Percentiles rank a stretch among this genome's conserved stretches.
Evolutionary conservation across 2,797 vertebrate species (phyloP).

Genomic region (Diglossa cyanea): DNA sequence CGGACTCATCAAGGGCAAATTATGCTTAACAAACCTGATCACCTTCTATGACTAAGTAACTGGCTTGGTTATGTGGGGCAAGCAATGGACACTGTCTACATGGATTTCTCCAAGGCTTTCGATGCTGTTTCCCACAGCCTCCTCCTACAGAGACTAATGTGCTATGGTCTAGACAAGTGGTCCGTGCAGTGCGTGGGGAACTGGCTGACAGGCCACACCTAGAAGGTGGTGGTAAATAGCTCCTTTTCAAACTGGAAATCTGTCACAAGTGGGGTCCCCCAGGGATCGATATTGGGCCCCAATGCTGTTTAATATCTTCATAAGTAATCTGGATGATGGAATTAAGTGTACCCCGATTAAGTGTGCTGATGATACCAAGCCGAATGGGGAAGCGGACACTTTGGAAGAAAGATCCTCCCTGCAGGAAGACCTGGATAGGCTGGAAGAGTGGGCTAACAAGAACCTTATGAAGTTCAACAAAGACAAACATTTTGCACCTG

Average conservation of each 20-base stretch:
- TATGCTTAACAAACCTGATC: not conserved
- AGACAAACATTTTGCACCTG: not conserved
- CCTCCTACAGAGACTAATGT: not conserved
- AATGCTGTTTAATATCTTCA: not conserved
- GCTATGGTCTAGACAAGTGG: not conserved
- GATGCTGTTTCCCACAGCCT: not conserved
- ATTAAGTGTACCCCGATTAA: not conserved
- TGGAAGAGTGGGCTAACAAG: not conserved
- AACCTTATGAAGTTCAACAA: not conserved
- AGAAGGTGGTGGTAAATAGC: not conserved
- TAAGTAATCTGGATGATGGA: not conserved
- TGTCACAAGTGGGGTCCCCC: not conserved
- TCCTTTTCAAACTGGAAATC: not conserved
- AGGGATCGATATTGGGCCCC: not conserved
- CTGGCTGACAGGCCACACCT: not conserved
- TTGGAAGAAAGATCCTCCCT: not conserved
- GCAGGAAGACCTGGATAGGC: not conserved
- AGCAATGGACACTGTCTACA: not conserved
- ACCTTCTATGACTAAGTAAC: not conserved
- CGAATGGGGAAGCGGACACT: not conserved
- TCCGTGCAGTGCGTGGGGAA: not conserved
- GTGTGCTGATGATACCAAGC: not conserved
- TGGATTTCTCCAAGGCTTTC: not conserved
- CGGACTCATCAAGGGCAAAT: not conserved
- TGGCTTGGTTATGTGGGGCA: not conserved